Evolutionary conservation across 2,888 invertebrate genomes (phyloP).

Genomic region (Chymomyza amoena): DNA sequence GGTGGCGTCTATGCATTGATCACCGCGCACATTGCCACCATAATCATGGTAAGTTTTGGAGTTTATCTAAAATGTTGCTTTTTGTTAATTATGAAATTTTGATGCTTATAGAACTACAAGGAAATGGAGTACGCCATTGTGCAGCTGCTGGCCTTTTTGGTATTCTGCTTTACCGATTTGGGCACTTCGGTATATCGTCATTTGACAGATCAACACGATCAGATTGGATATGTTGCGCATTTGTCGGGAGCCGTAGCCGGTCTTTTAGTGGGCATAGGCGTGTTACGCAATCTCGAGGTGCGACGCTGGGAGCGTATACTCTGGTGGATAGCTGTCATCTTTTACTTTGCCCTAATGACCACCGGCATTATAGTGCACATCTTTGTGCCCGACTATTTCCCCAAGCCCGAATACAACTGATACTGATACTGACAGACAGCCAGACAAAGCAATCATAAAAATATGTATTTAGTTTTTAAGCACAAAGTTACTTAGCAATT

Average conservation of each 20-base stretch:
- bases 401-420: constrained; percentile 73
- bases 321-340: constrained; percentile 89
- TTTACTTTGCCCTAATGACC: constrained; percentile 85
- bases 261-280: constrained; percentile 87
- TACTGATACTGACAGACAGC: constrained; percentile 35
- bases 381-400: constrained; percentile 82
- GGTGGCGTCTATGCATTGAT: constrained; percentile 97
- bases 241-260: constrained; percentile 95
- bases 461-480: neutral
- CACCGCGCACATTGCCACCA: constrained; percentile 94
- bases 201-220: constrained; percentile 83
- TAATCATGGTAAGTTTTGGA: constrained; percentile 83
- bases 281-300: constrained; percentile 89
- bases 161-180: constrained; percentile 90
- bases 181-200: constrained; percentile 95
- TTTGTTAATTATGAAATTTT: neutral
- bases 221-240: constrained; percentile 97
- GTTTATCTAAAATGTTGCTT: neutral
- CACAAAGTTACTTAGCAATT: neutral
- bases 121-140: constrained; percentile 97
- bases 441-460: neutral
- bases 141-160: constrained; percentile 89
- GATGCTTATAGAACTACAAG: constrained; percentile 90
- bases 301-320: constrained; percentile 89
- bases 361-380: constrained; percentile 87